A percentile compares a stretch with the other conserved stretches of the same genome.
phyloP scores from a whole-genome alignment of 1,140 invertebrate species.

The Mycetomoellerius zeteki region DNA sequence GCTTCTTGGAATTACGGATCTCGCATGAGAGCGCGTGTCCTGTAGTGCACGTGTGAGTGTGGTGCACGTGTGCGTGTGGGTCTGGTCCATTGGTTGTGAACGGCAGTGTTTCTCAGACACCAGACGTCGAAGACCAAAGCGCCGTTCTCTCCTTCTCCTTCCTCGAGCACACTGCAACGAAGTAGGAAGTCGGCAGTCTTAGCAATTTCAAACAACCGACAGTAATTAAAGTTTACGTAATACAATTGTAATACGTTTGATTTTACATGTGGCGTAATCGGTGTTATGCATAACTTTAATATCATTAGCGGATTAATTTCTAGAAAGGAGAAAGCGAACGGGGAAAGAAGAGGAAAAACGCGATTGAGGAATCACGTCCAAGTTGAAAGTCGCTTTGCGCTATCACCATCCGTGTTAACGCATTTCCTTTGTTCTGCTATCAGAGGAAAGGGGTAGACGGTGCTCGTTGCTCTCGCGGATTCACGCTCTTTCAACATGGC shows the following conservation, averaged over 20 bases:
- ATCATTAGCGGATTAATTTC: neutral
- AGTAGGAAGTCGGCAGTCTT: neutral
- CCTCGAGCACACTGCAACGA: neutral
- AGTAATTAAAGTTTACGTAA: neutral
- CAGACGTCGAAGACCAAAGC: conserved; percentile 9
- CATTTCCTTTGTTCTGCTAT: conserved; percentile 78
- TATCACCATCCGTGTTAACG: conserved; percentile 73
- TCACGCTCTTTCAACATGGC: conserved; percentile 62
- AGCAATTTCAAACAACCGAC: neutral
- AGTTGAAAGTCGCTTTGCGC: conserved; percentile 74
- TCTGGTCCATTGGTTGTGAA: conserved; percentile 78
- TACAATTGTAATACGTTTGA: neutral
- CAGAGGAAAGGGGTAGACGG: conserved; percentile 73
- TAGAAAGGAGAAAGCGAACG: conserved; percentile 1
- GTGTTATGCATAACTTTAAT: neutral
- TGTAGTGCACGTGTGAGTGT: conserved; percentile 43
- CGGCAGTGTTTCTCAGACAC: conserved; percentile 78
- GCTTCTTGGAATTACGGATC: conserved; percentile 83
- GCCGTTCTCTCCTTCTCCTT: conserved; percentile 35
- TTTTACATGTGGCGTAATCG: neutral
- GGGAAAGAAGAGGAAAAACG: neutral
- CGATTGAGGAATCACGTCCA: neutral
- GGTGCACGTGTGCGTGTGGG: conserved; percentile 45
- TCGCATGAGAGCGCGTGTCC: conserved; percentile 68
- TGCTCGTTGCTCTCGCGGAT: conserved; percentile 34